A percentile compares a stretch with the other conserved stretches of the same genome.
Evolutionary conservation across 2,888 invertebrate species (phyloP).

Genomic region (Dorcus parallelipipedus): DNA sequence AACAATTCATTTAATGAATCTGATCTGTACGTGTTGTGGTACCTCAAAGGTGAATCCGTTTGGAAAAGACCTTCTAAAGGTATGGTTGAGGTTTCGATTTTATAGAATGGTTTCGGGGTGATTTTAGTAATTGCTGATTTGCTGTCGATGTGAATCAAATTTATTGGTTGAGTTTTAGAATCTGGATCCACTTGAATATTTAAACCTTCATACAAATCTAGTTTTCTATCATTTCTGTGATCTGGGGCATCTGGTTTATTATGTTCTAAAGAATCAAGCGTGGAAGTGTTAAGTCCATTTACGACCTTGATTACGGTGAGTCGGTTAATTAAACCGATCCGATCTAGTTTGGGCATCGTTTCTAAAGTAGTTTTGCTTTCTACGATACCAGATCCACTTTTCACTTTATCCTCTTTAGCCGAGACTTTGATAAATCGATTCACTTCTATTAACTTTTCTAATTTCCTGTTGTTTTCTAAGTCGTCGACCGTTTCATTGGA

Average conservation of each 20-base stretch:
- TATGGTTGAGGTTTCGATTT: conserved; percentile 62
- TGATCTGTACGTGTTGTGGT: conserved; percentile 6
- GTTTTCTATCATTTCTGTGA: conserved; percentile 26
- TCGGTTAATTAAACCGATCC: conserved; percentile 68
- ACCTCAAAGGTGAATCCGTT: conserved; percentile 48
- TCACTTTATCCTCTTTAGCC: conserved; percentile 61
- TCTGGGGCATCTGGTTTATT: not conserved
- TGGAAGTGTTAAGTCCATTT: conserved; percentile 46
- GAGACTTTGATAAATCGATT: conserved; percentile 68
- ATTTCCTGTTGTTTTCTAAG: conserved; percentile 44
- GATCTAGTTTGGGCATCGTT: conserved; percentile 59
- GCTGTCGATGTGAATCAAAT: conserved; percentile 44
- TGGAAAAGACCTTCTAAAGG: conserved; percentile 66
- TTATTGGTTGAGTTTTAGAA: conserved; percentile 22
- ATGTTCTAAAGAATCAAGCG: not conserved
- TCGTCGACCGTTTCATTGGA: conserved; percentile 35
- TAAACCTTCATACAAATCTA: conserved; percentile 32
- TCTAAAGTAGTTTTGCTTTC: conserved; percentile 58
- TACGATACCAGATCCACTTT: conserved; percentile 49
- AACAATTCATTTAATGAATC: conserved; percentile 40
- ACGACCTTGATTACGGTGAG: conserved; percentile 66
- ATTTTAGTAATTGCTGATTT: conserved; percentile 42
- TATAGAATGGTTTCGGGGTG: conserved; percentile 40
- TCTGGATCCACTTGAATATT: conserved; percentile 11
- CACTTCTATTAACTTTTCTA: conserved; percentile 64